Evolutionary conservation across 2,113 vertebrate genomes (phyloP), one percentile per base, ranked within the genome.

Genomic region (Sylvietta virens): DNA sequence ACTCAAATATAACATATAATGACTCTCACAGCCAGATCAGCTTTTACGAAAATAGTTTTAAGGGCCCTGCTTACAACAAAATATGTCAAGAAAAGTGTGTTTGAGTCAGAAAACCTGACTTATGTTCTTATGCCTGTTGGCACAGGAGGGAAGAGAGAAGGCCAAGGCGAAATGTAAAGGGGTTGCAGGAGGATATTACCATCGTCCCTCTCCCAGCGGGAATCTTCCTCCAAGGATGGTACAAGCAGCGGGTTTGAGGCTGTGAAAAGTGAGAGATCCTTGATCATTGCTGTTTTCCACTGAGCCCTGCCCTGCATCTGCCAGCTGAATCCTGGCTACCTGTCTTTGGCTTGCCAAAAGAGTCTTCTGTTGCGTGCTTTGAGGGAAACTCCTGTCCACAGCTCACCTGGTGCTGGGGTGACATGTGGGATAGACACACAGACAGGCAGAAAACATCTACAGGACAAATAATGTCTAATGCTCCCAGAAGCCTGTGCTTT

Each of bases 401-500:
- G 53, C 57, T 92, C 7, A 2, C 44, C 57, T 66, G 37, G 5
- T 58, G 35, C 39, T 64, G 62, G 17, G 12, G 9, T 64, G 61
- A n/a, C 39, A 13, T 0, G 0, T 1, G 6, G 58, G 54, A 37
- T 1, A 3, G 37, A 16, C 62, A 60, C 37, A 17, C 2, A 19
- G 57, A 15, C 12, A 28, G 51, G 14, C 44, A 80, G 87, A 37
- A 50, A 72, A n/a, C 24, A 56, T 37, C 53, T 53, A 48, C 72
- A 40, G 33, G 30, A 33, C 5, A 39, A 72, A 31, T 3, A n/a
- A 0, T 37, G 21, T 24, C 57, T 50, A 44, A 8, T 40, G 54
- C 11, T 92, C n/a, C 37, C 27, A 83, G 19, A 21, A 64, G 53
- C 19, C 20, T 1, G 1, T 47, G 21, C 16, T 71, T 94, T 66